Percentiles rank a stretch among this genome's conserved stretches.
phyloP scores from a whole-genome alignment of 2,797 vertebrate species.

The Crypturellus tataupa region DNA sequence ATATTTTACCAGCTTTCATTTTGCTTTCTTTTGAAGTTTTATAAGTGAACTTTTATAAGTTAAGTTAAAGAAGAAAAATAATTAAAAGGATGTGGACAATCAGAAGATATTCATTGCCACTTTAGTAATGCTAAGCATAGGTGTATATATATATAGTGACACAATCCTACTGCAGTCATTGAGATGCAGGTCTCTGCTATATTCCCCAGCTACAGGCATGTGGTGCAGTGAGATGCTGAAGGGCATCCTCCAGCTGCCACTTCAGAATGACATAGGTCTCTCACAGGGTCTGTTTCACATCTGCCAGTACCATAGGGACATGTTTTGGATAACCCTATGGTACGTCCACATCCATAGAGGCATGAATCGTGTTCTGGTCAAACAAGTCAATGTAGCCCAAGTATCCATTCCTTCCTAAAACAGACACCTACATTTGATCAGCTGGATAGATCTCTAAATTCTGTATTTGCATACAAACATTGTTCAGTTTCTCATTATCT shows the following conservation, averaged over 20 bases:
- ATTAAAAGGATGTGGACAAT: rapidly evolving
- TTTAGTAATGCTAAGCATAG: neutral
- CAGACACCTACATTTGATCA: neutral
- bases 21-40: neutral
- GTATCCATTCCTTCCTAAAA: neutral
- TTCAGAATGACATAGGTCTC: neutral
- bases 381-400: neutral
- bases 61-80: neutral
- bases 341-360: too few relatives aligned
- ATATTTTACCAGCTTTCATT: neutral
- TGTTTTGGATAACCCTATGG: neutral
- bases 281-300: neutral
- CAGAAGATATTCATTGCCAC: neutral
- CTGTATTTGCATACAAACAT: neutral
- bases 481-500: neutral
- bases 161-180: neutral
- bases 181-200: neutral
- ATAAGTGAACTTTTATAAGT: too few relatives aligned
- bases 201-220: neutral
- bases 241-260: neutral
- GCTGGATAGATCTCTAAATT: neutral
- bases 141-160: neutral
- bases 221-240: neutral
- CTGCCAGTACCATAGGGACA: neutral
- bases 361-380: neutral